Conservation (phyloP, 2,113 vertebrate genomes). For the Odocoileus hemionus region DNA sequence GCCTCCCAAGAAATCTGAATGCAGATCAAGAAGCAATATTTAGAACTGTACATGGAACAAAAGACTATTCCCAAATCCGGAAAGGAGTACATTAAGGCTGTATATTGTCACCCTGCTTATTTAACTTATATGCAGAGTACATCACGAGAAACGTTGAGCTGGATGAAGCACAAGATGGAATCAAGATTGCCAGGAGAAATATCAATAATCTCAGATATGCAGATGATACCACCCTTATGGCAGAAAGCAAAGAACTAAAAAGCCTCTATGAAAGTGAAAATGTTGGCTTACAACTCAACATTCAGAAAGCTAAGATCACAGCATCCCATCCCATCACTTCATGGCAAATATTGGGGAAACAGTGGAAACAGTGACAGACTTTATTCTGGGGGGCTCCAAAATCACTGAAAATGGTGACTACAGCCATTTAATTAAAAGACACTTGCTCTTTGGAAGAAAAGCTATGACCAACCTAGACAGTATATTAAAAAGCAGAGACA, state of each 20-base stretch:
- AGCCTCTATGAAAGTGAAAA: neutral
- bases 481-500: neutral
- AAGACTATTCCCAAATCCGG: neutral
- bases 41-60: neutral
- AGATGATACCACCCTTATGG: neutral
- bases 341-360: neutral
- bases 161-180: neutral
- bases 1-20: neutral
- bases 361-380: neutral
- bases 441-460: neutral
- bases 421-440: neutral
- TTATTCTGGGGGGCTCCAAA: neutral
- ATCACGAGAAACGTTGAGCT: neutral
- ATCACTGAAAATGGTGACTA: neutral
- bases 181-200: neutral
- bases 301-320: neutral
- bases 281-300: neutral
- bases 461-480: neutral
- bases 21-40: neutral
- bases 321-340: neutral
- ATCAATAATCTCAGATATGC: neutral
- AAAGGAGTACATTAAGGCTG: neutral
- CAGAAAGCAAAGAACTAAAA: neutral
- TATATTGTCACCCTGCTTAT: neutral
- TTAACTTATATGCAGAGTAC: neutral